Base-by-base conservation (phyloP, 2,888 invertebrate genomes). In the Chorisops tibialis region DNA sequence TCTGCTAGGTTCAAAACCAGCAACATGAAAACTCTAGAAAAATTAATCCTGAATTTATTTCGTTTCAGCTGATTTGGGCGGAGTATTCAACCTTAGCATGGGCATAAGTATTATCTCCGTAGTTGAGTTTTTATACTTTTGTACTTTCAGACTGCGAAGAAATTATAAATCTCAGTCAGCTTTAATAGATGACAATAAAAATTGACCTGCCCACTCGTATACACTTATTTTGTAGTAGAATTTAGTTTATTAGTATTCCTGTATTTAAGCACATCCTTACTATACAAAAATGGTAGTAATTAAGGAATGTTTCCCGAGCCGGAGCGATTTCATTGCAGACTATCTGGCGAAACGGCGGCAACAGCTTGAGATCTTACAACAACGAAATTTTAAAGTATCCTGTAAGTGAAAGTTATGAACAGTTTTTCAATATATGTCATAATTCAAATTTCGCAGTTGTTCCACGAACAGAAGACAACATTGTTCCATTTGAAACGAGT, bases 31-130 rank as follows among this genome's bases (percentile, higher is more conserved):
- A n/a, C n/a, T n/a, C n/a, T n/a, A n/a, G n/a, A n/a, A n/a, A n/a
- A n/a, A n/a, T n/a, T n/a, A n/a, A n/a, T n/a, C n/a, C n/a, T n/a
- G n/a, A n/a, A 19, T 22, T 39, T 54, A 11, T 19, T 22, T 54
- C 5, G 4, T 35, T 50, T 37, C 48, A 78, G 78, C 78, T 54
- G 77, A 78, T 63, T 67, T 78, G 49, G 78, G 78, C 16, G 78
- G 78, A 16, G 76, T 77, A 21, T 78, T 78, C 50, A 76, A 76
- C 66, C 70, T 78, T 5, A 77, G 78, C 19, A 64, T 78, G 24
- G 78, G 78, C 1, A 66, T 77, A 1, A 78, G 77, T 65, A 69
- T 75, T 65, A 69, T 78, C 16, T 77, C 78, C 2, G 65, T 78
- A 1, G 71, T 76, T 7, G 78, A 78, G 62, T 73, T 78, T 35